Conservation (phyloP, 2,797 vertebrate genomes). For the Ambastaia sidthimunki region DNA sequence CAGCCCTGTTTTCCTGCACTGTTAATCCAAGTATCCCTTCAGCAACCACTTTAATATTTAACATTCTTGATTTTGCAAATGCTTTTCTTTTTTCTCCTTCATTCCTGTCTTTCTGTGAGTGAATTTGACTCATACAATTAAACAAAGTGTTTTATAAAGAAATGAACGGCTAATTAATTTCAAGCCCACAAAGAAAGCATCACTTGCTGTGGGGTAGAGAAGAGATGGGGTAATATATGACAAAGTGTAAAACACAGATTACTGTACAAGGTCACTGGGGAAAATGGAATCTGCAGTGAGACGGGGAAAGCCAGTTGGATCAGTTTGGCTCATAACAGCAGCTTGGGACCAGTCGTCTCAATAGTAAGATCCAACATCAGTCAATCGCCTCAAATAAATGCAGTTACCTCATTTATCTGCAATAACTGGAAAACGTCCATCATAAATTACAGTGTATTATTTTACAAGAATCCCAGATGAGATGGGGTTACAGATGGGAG, state of each 20-base stretch:
- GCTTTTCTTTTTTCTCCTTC: neutral
- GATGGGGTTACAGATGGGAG: constrained; percentile 27
- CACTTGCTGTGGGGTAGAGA: constrained; percentile 69
- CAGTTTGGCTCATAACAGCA: constrained; percentile 6
- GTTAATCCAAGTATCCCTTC: constrained; percentile 81
- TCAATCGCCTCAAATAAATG: constrained; percentile 32
- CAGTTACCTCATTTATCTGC: constrained; percentile 30
- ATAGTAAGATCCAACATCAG: constrained; percentile 5
- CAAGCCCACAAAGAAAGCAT: constrained; percentile 70
- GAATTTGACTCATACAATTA: constrained; percentile 73
- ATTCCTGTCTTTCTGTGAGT: constrained; percentile 54
- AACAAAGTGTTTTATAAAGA: constrained; percentile 70
- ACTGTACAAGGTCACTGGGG: neutral
- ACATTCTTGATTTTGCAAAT: constrained; percentile 74
- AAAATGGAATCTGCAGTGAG: constrained; percentile 6
- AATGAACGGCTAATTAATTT: constrained; percentile 72
- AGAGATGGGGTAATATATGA: constrained; percentile 57
- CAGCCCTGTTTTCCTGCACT: constrained; percentile 79
- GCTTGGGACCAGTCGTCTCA: neutral
- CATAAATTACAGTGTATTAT: constrained; percentile 34
- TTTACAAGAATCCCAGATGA: constrained; percentile 28
- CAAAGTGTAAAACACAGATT: constrained; percentile 66
- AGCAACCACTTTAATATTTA: constrained; percentile 81
- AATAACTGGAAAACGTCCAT: constrained; percentile 32
- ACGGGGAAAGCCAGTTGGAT: neutral